These are phyloP conservation scores for Brachionus asplanchnoidis DNA, from an alignment of 1,140 invertebrate species.

Conservation along the genomic window DNA sequence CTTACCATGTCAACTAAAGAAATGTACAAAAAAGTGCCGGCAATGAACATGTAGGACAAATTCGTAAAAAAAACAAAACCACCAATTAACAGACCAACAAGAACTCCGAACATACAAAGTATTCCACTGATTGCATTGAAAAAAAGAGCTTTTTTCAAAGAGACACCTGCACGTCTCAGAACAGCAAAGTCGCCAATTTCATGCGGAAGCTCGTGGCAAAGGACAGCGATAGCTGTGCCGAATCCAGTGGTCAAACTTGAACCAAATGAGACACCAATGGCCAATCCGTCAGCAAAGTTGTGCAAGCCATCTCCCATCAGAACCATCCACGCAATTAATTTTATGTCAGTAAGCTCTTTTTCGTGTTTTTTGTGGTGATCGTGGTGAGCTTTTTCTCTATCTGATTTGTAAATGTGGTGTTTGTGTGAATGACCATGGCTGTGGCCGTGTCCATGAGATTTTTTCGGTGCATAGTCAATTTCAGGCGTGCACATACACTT, in stretches of 20 bases:
- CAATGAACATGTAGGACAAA: constrained; percentile 82
- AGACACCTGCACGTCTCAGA: neutral
- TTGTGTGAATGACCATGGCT: constrained; percentile 15
- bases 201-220: constrained; percentile 49
- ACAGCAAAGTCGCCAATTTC: constrained; percentile 46
- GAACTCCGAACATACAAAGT: constrained; percentile 78
- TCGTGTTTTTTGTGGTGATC: constrained; percentile 13
- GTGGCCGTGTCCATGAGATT: neutral
- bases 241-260: constrained; percentile 43
- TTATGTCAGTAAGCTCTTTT: neutral
- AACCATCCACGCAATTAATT: constrained; percentile 42
- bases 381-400: constrained; percentile 17
- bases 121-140: constrained; percentile 67
- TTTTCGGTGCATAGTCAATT: neutral
- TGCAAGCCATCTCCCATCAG: constrained; percentile 54
- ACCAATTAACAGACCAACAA: constrained; percentile 73
- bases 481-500: neutral
- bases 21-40: constrained; percentile 89
- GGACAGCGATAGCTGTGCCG: constrained; percentile 46
- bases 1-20: constrained; percentile 86
- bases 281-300: constrained; percentile 49
- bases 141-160: constrained; percentile 7
- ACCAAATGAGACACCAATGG: constrained; percentile 46
- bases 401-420: neutral
- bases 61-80: constrained; percentile 69